A percentile compares a stretch with the other conserved stretches of the same genome.
phyloP scores from a whole-genome alignment of 2,113 vertebrate species.

The Dasypus novemcinctus region DNA sequence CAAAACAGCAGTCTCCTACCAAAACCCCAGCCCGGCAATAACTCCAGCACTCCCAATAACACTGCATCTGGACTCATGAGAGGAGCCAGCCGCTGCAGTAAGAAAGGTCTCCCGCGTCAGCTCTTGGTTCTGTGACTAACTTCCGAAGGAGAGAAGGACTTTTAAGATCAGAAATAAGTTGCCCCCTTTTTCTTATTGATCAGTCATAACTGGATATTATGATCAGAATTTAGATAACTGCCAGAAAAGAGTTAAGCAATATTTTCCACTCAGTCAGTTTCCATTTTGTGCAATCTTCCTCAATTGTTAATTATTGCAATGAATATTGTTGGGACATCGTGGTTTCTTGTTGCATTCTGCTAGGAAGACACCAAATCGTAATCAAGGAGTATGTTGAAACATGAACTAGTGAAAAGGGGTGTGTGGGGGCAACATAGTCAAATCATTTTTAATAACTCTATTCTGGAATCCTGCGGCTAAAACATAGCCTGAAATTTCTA shows the following conservation, averaged over 20 bases:
- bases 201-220: not conserved
- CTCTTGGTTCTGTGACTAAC: slow-evolving; percentile 44
- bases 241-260: not conserved
- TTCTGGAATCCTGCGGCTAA: not conserved
- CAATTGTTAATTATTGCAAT: not conserved
- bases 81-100: slow-evolving; percentile 60
- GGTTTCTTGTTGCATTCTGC: not conserved
- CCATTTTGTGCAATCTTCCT: not conserved
- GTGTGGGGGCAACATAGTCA: not conserved
- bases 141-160: slow-evolving; percentile 37
- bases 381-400: not conserved
- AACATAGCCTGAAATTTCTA: not conserved
- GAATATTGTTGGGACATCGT: not conserved
- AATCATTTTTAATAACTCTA: not conserved
- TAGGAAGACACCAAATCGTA: not conserved
- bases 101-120: slow-evolving; percentile 53
- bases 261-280: not conserved
- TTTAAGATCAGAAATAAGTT: not conserved
- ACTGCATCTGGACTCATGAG: slow-evolving; percentile 61
- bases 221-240: slow-evolving; percentile 40
- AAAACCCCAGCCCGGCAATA: slow-evolving; percentile 71
- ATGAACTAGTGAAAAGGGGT: not conserved
- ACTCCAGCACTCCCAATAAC: slow-evolving; percentile 58
- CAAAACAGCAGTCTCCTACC: not conserved
- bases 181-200: not conserved